phyloP scores from a whole-genome alignment of 2,888 invertebrate species.

The Campoplex capitator region DNA sequence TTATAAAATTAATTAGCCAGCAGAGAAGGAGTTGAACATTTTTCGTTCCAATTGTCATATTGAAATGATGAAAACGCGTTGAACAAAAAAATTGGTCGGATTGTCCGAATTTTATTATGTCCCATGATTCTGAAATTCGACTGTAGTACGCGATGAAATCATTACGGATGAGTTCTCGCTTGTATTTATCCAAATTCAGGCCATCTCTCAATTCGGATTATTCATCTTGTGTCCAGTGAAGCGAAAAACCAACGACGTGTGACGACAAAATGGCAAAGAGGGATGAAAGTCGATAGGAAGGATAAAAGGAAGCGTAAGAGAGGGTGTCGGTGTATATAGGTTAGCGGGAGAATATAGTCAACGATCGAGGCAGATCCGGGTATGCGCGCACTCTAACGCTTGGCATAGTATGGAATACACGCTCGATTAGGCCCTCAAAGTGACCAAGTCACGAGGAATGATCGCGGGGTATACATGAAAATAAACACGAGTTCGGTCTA shows the following conservation, averaged over 20 bases:
- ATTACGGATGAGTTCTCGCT: not conserved
- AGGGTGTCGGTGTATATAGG: not conserved
- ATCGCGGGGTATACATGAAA: conserved; percentile 69
- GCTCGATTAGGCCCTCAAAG: conserved; percentile 69
- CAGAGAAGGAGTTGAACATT: no score
- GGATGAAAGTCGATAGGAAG: not conserved
- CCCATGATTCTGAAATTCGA: not conserved
- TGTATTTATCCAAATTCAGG: not conserved
- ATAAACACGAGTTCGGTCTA: conserved; percentile 67
- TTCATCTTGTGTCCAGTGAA: not conserved
- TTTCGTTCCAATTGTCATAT: no score
- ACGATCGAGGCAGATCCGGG: conserved; percentile 5
- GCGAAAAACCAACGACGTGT: not conserved
- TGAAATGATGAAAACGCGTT: not conserved
- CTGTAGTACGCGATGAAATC: not conserved
- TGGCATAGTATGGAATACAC: conserved; percentile 28
- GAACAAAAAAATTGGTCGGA: not conserved
- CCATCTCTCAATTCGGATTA: not conserved
- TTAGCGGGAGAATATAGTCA: not conserved
- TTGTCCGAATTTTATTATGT: not conserved
- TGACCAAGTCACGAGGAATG: conserved; percentile 70
- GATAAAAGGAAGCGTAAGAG: not conserved
- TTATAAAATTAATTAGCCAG: not conserved
- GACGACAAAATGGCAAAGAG: conserved; percentile 2
- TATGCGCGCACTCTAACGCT: conserved; percentile 46